These are phyloP conservation scores for Meriones unguiculatus DNA, from an alignment of 2,113 vertebrate genomes.

Conservation along the genomic window DNA sequence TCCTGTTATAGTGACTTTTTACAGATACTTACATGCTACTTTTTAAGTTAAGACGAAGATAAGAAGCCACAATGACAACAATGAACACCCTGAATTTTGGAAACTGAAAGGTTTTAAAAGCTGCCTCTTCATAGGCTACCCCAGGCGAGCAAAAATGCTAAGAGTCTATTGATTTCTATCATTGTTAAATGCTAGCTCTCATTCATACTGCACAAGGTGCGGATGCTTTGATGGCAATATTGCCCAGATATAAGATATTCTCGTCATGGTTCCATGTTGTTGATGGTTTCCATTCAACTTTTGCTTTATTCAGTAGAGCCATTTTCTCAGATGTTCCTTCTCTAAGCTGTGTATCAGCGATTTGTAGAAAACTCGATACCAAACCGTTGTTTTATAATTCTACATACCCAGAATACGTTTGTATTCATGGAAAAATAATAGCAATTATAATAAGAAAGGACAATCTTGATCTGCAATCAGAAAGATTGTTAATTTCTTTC, in stretches of 20 bases:
- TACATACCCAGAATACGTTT: conserved; percentile 51
- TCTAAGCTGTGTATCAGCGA: conserved; percentile 22
- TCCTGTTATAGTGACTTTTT: not conserved
- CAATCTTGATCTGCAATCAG: conserved; percentile 71
- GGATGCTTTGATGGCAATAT: not conserved
- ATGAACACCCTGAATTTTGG: not conserved
- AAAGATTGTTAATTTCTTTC: conserved; percentile 75
- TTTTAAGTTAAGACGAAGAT: conserved; percentile 7
- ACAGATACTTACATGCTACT: not conserved
- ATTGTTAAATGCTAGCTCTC: not conserved
- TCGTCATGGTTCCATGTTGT: not conserved
- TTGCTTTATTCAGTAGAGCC: conserved; percentile 42
- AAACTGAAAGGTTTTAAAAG: conserved; percentile 23
- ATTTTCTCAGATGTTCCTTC: conserved; percentile 55
- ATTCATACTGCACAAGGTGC: not conserved
- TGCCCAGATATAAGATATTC: not conserved
- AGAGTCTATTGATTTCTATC: conserved; percentile 10
- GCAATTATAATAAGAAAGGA: conserved; percentile 66
- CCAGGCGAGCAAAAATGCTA: not conserved
- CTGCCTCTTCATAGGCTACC: not conserved
- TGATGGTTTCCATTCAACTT: conserved; percentile 24
- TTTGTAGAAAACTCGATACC: conserved; percentile 50
- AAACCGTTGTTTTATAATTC: conserved; percentile 58
- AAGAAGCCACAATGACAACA: not conserved
- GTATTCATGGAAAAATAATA: conserved; percentile 73